Conservation (phyloP, 2,113 vertebrate species). For the Gulo gulo region DNA sequence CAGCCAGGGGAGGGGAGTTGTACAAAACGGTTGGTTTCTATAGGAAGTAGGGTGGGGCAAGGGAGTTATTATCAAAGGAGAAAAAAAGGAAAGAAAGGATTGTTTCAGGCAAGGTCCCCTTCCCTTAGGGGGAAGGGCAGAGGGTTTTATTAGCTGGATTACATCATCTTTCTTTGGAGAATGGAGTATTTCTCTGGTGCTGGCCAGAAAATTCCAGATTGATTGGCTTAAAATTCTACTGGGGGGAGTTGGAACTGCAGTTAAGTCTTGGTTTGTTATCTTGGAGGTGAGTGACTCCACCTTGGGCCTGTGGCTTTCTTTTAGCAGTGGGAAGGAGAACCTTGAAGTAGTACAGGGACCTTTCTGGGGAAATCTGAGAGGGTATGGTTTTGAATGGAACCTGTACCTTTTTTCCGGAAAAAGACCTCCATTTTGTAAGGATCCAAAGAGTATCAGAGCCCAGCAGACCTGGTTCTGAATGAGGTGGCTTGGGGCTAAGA, state of each 20-base stretch:
- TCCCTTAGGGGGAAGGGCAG: neutral
- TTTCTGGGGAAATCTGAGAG: neutral
- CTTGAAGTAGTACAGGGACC: neutral
- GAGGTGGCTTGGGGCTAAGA: neutral
- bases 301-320: neutral
- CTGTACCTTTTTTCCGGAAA: neutral
- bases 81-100: neutral
- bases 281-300: neutral
- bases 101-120: neutral
- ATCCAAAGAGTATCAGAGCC: neutral
- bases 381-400: conserved; percentile 12
- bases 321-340: neutral
- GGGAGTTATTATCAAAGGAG: neutral
- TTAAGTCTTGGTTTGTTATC: neutral
- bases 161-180: neutral
- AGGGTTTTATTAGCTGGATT: neutral
- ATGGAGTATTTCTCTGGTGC: neutral
- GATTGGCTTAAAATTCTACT: neutral
- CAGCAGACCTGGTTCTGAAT: neutral
- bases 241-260: neutral
- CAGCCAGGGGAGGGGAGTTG: neutral
- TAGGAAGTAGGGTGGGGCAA: neutral
- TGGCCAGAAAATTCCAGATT: neutral
- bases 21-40: neutral
- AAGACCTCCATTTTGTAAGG: neutral